Evolutionary conservation across 2,113 vertebrate species (phyloP), one percentile per base, ranked within the genome.

Genomic region (Formicarius rufipectus): DNA sequence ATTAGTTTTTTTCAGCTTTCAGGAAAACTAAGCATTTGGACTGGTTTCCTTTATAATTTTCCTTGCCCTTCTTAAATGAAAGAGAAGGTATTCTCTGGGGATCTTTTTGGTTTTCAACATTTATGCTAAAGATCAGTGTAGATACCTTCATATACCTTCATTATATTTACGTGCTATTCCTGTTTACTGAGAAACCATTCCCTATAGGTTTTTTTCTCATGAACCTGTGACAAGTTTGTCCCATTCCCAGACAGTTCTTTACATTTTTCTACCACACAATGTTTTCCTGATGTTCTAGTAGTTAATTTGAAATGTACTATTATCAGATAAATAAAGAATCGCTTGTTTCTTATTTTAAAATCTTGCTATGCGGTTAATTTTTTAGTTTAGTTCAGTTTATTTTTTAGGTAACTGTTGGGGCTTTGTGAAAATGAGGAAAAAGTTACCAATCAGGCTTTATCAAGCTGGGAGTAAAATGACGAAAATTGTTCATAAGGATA

Each of bases 181-280:
- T 86, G 50, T 80, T 84, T 84, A 52, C 59, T 77, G 52, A 44
- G 39, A 56, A 67, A 62, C 3, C 9, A 21, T 74, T 86, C 40
- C 45, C 52, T 56, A 1, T 30, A n/a, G 25, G 40, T 42, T 12
- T 75, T 47, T 33, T 4, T 53, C 11, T 50, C 1, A 25, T 10
- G 20, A 77, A 87, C 30, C 30, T 39, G 3, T 56, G 12, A 58
- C 25, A 55, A 40, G 27, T 56, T 84, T 64, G 89, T 37, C 39
- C 13, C 6, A 19, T 45, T 87, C 30, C 12, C 6, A 83, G 73
- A 10, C 13, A 69, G 22, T 22, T 45, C 44, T 35, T 6, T 24
- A 12, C 1, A 0, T 69, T 88, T 89, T 68, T 59, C 8, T 49
- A 9, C 15, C 1, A 1, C 13, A 14, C 0, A 0, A 47, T 23